phyloP scores from a whole-genome alignment of 2,113 vertebrate genomes.

The Plecturocebus donacophilus region DNA sequence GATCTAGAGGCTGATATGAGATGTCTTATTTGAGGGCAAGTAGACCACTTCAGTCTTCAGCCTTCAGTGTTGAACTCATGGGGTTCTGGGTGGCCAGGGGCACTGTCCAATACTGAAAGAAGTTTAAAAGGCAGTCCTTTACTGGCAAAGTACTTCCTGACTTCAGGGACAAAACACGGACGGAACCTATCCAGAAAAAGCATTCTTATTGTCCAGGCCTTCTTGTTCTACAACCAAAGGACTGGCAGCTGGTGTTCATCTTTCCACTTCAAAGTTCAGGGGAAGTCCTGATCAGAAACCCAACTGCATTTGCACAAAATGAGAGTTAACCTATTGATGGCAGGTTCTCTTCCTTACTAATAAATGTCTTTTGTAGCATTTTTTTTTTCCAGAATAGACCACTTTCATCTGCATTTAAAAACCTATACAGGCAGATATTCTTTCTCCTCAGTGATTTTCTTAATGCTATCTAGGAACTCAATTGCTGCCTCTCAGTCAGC shows the following conservation, averaged over 20 bases:
- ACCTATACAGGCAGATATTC: neutral
- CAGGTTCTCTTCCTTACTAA: neutral
- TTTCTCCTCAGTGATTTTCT: neutral
- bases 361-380: neutral
- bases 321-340: neutral
- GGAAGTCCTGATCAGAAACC: neutral
- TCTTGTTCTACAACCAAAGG: neutral
- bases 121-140: neutral
- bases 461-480: neutral
- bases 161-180: neutral
- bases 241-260: neutral
- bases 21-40: neutral
- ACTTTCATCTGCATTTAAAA: neutral
- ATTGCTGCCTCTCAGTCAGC: neutral
- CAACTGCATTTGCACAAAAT: neutral
- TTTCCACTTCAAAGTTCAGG: neutral
- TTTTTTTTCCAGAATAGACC: neutral
- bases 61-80: neutral
- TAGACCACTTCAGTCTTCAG: neutral
- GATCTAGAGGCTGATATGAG: neutral
- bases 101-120: neutral
- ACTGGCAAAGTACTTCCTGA: neutral
- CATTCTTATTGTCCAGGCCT: neutral
- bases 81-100: neutral
- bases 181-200: neutral